Evolutionary conservation across 1,140 invertebrate species (phyloP).

Genomic region (Zophobas atratus): DNA sequence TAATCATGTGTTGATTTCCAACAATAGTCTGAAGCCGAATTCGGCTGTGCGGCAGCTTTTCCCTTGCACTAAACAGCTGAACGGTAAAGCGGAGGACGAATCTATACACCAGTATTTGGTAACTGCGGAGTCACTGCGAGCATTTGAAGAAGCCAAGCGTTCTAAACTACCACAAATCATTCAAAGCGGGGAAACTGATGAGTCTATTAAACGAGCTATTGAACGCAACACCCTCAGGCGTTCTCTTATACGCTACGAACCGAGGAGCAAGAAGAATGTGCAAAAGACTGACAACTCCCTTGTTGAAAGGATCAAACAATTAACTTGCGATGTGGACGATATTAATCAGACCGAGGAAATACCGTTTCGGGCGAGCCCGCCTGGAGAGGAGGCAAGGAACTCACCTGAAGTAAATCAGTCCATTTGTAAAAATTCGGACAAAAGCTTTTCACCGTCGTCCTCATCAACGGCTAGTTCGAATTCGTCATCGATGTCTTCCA

Average conservation of each 20-base stretch:
- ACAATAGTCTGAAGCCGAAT: conserved; percentile 77
- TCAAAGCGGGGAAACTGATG: conserved; percentile 69
- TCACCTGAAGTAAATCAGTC: conserved; percentile 65
- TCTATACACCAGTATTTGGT: conserved; percentile 71
- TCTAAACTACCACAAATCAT: conserved; percentile 71
- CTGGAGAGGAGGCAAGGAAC: conserved; percentile 71
- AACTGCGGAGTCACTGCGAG: conserved; percentile 75
- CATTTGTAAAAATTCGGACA: conserved; percentile 62
- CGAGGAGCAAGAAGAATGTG: conserved; percentile 69
- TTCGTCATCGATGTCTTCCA: conserved; percentile 72
- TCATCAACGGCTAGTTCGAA: conserved; percentile 71
- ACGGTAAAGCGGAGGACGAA: conserved; percentile 60
- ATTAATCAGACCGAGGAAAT: conserved; percentile 67
- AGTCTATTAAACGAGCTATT: conserved; percentile 77
- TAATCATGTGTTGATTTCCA: conserved; percentile 71
- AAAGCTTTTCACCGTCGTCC: conserved; percentile 73
- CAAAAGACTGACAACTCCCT: conserved; percentile 77
- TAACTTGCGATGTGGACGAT: conserved; percentile 87
- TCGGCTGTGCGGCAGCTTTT: conserved; percentile 83
- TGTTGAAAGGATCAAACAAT: conserved; percentile 84
- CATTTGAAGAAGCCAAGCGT: conserved; percentile 78
- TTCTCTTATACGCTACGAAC: conserved; percentile 77
- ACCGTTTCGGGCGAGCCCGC: conserved; percentile 69
- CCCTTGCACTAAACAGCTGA: conserved; percentile 67
- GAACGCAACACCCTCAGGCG: conserved; percentile 81